These are phyloP conservation scores for Parnassius orleans DNA, from an alignment of 2,888 invertebrate species.

Conservation along the genomic window DNA sequence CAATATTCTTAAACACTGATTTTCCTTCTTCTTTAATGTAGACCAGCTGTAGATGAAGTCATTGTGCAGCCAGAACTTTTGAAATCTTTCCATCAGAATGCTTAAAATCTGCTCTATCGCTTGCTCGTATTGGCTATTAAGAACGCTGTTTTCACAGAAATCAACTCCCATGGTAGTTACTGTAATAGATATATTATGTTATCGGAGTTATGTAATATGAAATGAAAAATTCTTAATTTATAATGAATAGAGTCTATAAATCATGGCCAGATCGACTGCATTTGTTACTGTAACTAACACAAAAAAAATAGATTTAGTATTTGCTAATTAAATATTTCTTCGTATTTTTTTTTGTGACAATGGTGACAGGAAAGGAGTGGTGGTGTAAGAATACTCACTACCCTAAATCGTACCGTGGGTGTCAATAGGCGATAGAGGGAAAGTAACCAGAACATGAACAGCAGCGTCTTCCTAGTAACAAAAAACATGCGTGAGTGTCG, in stretches of 20 bases:
- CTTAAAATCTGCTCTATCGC: slow-evolving; percentile 44
- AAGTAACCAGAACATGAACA: too few relatives aligned
- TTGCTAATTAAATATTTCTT: neutral
- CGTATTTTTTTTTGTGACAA: neutral
- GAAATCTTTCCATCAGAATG: too few relatives aligned
- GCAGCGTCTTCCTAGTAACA: too few relatives aligned
- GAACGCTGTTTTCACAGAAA: slow-evolving; percentile 49
- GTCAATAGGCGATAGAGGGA: too few relatives aligned
- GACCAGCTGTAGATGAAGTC: slow-evolving; percentile 45
- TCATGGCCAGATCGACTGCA: neutral
- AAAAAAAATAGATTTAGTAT: too few relatives aligned
- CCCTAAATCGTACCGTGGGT: too few relatives aligned
- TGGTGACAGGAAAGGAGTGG: neutral
- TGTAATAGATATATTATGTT: slow-evolving; percentile 25
- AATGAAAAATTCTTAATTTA: too few relatives aligned
- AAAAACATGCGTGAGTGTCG: too few relatives aligned
- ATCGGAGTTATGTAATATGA: neutral
- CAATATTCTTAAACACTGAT: slow-evolving; percentile 27
- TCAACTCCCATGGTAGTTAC: slow-evolving; percentile 64
- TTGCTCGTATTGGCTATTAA: slow-evolving; percentile 40
- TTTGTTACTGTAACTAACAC: neutral
- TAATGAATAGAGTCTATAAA: too few relatives aligned
- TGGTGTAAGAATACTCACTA: too few relatives aligned
- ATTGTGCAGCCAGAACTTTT: too few relatives aligned
- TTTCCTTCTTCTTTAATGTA: slow-evolving; percentile 30